Base-by-base conservation (phyloP, 2,888 invertebrate genomes). In the Tetrapedia diversipes region DNA sequence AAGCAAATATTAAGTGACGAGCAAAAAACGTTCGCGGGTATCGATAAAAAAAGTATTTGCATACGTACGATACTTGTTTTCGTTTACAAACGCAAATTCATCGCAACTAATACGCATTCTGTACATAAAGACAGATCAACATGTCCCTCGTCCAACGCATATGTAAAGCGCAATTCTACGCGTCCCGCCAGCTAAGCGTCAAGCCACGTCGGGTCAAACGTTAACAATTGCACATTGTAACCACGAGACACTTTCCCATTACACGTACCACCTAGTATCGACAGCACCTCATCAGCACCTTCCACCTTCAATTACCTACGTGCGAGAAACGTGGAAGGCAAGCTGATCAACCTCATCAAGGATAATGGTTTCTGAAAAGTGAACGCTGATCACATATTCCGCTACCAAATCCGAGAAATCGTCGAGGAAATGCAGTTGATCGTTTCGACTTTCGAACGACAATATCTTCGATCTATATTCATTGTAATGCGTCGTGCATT, bases 131-230 rank as follows among this genome's bases (percentile, higher is more conserved):
- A 22, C 1, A 19, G 45, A 60, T 22, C 32, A 45, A 60, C 45
- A n/a, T 45, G 45, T 45, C n/a, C 6, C 32, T 7, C 45, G 16
- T 32, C 22, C 32, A 14, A 34, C 47, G 47, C 60, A 60, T 27
- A 70, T 27, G 61, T 19, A 61, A 54, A 34, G 53, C 37, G 53
- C 37, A 29, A 16, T 43, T 53, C 32, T 47, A 60, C 32, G 45
- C 45, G 32, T 32, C n/a, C 60, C 19, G 60, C 60, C 60, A 45
- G 45, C 45, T 34, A 60, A 60, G 32, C 29, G 32, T 60, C 16
- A 45, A 60, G 22, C 22, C 29, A 16, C 45, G 32, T 45, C 45
- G 32, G 60, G 60, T 60, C 60, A 45, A 22, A 45, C 60, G 60
- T 60, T 60, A 60, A 60, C 45, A 53, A 19, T 34, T 19, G 53